Percentiles rank a stretch among this genome's conserved stretches.
Conservation (phyloP, 2,113 vertebrate genomes). For the Siniperca knerii region DNA sequence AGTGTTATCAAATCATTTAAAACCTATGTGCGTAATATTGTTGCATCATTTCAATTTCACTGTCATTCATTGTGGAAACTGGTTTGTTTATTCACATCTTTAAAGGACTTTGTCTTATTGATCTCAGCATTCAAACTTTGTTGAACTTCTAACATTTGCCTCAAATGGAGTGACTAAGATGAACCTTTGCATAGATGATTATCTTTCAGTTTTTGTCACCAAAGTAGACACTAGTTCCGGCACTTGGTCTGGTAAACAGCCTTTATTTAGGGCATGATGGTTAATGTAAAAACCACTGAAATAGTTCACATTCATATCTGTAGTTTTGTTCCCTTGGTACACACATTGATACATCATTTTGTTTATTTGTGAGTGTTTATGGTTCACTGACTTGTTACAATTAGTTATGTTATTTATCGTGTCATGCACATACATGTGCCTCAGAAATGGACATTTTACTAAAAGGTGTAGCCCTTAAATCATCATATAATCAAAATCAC, state of each 20-base stretch:
- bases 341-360: neutral
- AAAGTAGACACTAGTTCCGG: neutral
- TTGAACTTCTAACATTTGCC: no score
- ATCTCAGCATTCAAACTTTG: neutral
- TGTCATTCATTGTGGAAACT: neutral
- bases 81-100: neutral
- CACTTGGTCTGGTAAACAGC: neutral
- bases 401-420: neutral
- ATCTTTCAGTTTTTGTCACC: neutral
- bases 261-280: neutral
- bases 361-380: neutral
- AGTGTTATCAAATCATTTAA: neutral
- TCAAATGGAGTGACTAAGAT: no score
- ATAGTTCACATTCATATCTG: neutral
- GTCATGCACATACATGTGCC: neutral
- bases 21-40: neutral
- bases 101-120: neutral
- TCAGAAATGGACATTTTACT: no score
- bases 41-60: neutral
- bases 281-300: constrained; percentile 4
- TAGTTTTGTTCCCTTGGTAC: neutral
- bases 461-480: no score
- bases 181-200: no score
- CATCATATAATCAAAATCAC: no score
- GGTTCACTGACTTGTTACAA: neutral